Base-by-base conservation (phyloP, 2,797 vertebrate species). In the Catharus ustulatus region DNA sequence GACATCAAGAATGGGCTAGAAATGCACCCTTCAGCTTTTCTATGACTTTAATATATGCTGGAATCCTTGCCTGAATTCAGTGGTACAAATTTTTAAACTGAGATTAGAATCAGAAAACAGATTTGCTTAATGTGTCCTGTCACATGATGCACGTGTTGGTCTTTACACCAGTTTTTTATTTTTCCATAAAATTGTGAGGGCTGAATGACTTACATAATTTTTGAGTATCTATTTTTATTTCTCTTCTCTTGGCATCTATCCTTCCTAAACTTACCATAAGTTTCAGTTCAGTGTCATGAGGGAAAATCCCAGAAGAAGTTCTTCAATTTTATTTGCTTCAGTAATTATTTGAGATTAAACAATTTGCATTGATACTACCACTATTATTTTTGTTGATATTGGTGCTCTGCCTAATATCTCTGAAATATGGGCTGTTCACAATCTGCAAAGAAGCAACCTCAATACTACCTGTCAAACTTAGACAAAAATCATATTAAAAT, bases 381-480 rank as follows among this genome's bases (percentile, higher is more conserved):
- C 16, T 69, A 20, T 94, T 93, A 34, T 78, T 94, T 91, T 76
- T 86, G n/a, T 81, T 94, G 26, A 34, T 94, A 59, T 59, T 91
- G 62, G 43, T 93, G 24, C 20, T 78, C 32, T 93, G 69, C 85
- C 62, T 73, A 59, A 4, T 73, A 42, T 69, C 29, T 89, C 62
- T 84, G 67, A 71, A 66, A 69, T 84, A 45, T 34, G 43, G 64
- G 38, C 76, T 78, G 13, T 73, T 86, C 58, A 59, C 55, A 88
- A n/a, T 61, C 82, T 89, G 57, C 2, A 7, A 68, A 88, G 43
- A 86, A 90, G 30, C 66, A 85, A 15, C 30, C 30, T 93, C 68
- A 81, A 69, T 49, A 64, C 22, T 86, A 42, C 13, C 49, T 54
- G 34, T 90, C 89, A 83, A n/a, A 87, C 36, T 87, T 61, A 48